Conservation (phyloP, 30 jellyfish, hydroid and myxozoan genomes). For the Morbakka virulenta region DNA sequence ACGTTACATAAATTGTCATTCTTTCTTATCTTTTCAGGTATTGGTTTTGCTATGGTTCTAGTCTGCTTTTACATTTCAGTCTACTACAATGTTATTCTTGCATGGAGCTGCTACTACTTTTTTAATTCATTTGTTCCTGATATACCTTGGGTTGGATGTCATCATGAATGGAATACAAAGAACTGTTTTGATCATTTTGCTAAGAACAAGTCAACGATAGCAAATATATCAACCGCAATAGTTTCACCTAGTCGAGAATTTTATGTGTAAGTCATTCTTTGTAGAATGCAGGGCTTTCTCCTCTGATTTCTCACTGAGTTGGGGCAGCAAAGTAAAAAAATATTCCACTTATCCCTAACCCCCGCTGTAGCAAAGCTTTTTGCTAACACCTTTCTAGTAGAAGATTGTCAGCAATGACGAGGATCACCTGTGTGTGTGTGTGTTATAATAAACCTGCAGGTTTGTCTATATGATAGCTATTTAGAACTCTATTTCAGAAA, state of each 20-base stretch:
- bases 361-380: too few relatives aligned
- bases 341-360: too few relatives aligned
- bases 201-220: background rate
- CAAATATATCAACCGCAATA: slow-evolving; percentile 3
- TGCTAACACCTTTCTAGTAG: too few relatives aligned
- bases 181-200: slow-evolving; percentile 48
- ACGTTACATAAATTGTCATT: too few relatives aligned
- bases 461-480: too few relatives aligned
- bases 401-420: too few relatives aligned
- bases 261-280: slow-evolving; percentile 53
- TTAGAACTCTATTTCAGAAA: too few relatives aligned
- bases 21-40: slow-evolving; percentile 38
- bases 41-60: slow-evolving; percentile 81
- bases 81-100: slow-evolving; percentile 80
- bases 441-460: too few relatives aligned
- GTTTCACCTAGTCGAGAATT: slow-evolving; percentile 79
- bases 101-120: slow-evolving; percentile 90
- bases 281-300: too few relatives aligned
- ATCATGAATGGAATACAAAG: slow-evolving; percentile 66
- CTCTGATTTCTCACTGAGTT: too few relatives aligned
- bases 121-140: slow-evolving; percentile 47
- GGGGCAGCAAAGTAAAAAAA: too few relatives aligned
- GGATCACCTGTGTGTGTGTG: too few relatives aligned
- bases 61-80: slow-evolving; percentile 68
- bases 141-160: slow-evolving; percentile 87